Conservation (phyloP, 2,888 invertebrate genomes). For the Octodonta nipae region DNA sequence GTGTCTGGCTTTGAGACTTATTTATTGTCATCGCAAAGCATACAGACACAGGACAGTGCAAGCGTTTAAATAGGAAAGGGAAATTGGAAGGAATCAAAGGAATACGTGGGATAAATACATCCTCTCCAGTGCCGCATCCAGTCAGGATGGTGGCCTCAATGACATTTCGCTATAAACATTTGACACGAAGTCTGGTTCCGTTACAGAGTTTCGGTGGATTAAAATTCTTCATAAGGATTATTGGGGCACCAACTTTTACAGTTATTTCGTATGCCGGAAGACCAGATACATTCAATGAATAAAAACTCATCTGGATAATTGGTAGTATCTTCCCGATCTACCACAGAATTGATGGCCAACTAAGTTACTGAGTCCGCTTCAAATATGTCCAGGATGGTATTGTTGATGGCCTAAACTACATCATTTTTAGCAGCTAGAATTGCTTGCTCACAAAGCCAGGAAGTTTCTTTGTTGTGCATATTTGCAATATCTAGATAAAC, state of each 20-base stretch:
- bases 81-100: too few relatives aligned
- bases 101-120: not conserved
- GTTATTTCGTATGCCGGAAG: not conserved
- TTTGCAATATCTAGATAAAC: not conserved
- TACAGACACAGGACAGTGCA: constrained; percentile 10
- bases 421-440: not conserved
- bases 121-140: not conserved
- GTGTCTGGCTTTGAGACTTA: constrained; percentile 22
- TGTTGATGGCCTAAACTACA: not conserved
- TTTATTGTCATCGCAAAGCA: constrained; percentile 22
- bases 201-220: constrained; percentile 13
- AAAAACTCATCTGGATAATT: constrained; percentile 8
- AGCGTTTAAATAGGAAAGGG: constrained; percentile 10
- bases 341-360: not conserved
- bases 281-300: not conserved
- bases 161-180: constrained; percentile 19
- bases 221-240: not conserved
- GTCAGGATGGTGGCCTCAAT: constrained; percentile 18
- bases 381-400: not conserved
- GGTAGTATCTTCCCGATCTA: not conserved
- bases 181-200: constrained; percentile 15
- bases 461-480: not conserved
- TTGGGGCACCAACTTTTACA: not conserved
- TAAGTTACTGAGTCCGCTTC: not conserved
- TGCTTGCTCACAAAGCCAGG: not conserved